A percentile compares a stretch with the other conserved stretches of the same genome.
phyloP scores from a whole-genome alignment of 2,113 vertebrate genomes.

The Marcusenius ussheri region DNA sequence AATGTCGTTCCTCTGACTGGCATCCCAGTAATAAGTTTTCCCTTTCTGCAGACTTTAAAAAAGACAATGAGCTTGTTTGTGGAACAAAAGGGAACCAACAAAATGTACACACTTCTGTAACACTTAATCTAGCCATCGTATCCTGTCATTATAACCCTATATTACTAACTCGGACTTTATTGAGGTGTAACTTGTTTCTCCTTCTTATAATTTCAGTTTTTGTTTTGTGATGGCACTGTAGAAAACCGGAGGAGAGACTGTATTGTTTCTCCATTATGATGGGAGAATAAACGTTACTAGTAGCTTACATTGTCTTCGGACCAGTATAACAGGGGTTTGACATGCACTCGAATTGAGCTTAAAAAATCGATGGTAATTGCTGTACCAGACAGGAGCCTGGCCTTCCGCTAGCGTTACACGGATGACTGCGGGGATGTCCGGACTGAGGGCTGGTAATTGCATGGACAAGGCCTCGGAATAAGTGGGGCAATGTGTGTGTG shows the following conservation, averaged over 20 bases:
- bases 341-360: slow-evolving; percentile 70
- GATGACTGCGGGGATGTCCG: slow-evolving; percentile 57
- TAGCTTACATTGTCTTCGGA: slow-evolving; percentile 51
- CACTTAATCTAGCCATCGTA: not conserved
- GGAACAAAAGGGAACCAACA: not conserved
- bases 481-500: slow-evolving; percentile 39
- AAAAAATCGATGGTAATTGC: slow-evolving; percentile 65
- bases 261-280: slow-evolving; percentile 53
- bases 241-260: slow-evolving; percentile 46
- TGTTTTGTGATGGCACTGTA: slow-evolving; percentile 14
- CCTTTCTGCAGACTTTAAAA: not conserved
- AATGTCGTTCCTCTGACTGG: not conserved
- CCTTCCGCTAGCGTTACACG: slow-evolving; percentile 64
- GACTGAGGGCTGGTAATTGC: slow-evolving; percentile 62
- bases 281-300: slow-evolving; percentile 35
- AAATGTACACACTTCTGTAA: not conserved
- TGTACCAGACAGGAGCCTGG: slow-evolving; percentile 60
- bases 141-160: not conserved
- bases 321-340: slow-evolving; percentile 69
- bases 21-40: not conserved
- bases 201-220: not conserved
- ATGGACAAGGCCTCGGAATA: slow-evolving; percentile 65
- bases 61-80: not conserved
- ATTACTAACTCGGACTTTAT: not conserved
- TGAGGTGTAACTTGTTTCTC: not conserved